Evolutionary conservation across 30 jellyfish, hydroid and myxozoan species (phyloP), one percentile per base, ranked within the genome.

Genomic region (Sanderia malayensis): DNA sequence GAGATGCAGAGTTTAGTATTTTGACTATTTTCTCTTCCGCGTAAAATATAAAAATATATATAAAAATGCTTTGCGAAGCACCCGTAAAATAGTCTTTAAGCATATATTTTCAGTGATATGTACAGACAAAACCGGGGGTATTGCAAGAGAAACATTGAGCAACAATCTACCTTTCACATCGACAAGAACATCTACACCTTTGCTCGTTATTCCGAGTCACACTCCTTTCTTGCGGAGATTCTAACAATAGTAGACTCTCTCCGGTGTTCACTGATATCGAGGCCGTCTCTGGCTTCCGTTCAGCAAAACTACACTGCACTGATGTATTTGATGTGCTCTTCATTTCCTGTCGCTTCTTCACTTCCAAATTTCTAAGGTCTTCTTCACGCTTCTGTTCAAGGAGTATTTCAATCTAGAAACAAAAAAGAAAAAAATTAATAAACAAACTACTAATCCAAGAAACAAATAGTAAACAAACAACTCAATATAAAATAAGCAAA

Each of bases 251-350:
- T 23, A 87, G 66, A 80, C 96, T 87, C 30, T 67, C 84, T 55
- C 96, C 96, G 0, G 96, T 87, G 68, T 81, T 87, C 19, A 81
- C 64, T 19, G 85, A 86, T 57, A 70, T 52, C n/a, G 96, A 76
- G 37, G 67, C 88, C 19, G 52, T 52, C 68, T 65, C 76, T 1
- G 75, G 81, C 31, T 17, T 41, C 32, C 22, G 19, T 31, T 26
- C 58, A 24, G 33, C 20, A 60, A 78, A 28, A 34, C 82, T 64
- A 61, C 92, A 80, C 45, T 80, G 92, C 37, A 61, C 78, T 4
- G 92, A 70, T 0, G 72, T 67, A 18, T 57, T 69, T 46, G 66
- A 49, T 9, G 28, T 24, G 7, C 15, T 15, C 31, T 46, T 70
- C 24, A 45, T 7, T 53, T 80, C 92, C 27, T 80, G 75, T 55